Evolutionary conservation across 2,888 invertebrate species (phyloP), one percentile per base, ranked within the genome.

Genomic region (Drosophila paramelanica): DNA sequence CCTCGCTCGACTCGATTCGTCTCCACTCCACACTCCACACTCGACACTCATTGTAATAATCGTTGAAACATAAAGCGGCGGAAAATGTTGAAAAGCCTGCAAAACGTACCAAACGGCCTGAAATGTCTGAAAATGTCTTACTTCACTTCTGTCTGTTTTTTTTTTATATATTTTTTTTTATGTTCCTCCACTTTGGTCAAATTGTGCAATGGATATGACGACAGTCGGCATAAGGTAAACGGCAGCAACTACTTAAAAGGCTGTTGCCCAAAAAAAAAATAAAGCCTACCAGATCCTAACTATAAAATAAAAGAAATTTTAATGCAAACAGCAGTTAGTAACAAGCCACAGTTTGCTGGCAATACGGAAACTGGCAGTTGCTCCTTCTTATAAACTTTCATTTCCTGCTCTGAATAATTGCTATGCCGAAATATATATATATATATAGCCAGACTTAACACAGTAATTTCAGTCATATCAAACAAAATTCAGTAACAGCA

Each of bases 41-140:
- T 68, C 74, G 43, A 51, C 77, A 58, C 71, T 73, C 64, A 81
- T 81, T 78, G 81, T 83, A 86, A 83, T 79, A 83, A 86, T 74
- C 83, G 83, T 81, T 87, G 87, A 69, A 84, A 83, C 77, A 83
- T 83, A 83, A 83, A 86, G 81, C 70, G 72, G 73, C 71, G 84
- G 72, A 83, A 81, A 83, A 84, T 81, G 77, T 79, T 81, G 72
- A 84, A 83, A 83, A 79, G 79, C 67, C 73, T 71, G 79, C 70
- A 68, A 83, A 67, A 49, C 64, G 53, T 74, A 71, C 47, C 43
- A 61, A 61, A 58, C 57, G 49, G 57, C 43, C 67, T 58, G 64
- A 67, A 72, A 73, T 73, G 61, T 68, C 60, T 70, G 64, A 79
- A 69, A 69, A 81, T 70, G 68, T 86, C 72, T 79, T 86, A 83